Base-by-base conservation (phyloP, 1,140 invertebrate species). In the Drosophila micromelanica region DNA sequence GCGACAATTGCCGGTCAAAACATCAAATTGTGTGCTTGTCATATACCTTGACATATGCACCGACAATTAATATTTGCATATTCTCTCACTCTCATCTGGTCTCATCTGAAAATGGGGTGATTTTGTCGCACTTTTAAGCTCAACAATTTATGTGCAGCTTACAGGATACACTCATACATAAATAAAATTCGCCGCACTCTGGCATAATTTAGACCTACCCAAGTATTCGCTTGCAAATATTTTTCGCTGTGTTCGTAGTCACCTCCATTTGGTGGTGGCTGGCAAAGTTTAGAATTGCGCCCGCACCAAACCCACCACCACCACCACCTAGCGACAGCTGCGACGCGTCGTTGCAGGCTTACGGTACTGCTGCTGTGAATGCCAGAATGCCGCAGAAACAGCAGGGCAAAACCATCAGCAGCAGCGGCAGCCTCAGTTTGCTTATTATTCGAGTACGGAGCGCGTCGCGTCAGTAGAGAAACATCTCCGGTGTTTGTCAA, bases 331-430 rank as follows among this genome's bases (percentile, higher is more conserved):
- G 8, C 23, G 40, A 42, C 42, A 15, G 48, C 67, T 15, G 35
- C 52, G n/a, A 12, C 54, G 54, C 35, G 45, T 65, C 38, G 55
- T 35, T 55, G 67, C 67, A 63, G 17, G 56, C 64, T 67, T 51
- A 72, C 69, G 62, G 54, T 48, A 55, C 69, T 72, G 40, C 63
- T 73, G 69, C 70, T 67, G 70, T 49, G 35, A 49, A 55, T 68
- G 63, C 40, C 60, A 64, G 46, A 73, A 72, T 49, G 45, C 61
- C 37, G 38, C 61, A 43, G 11, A 57, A 20, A 51, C 54, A 32
- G 61, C 48, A 51, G 38, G 57, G 43, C 42, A 56, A 23, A 23
- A 54, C 15, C 27, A 51, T n/a, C n/a, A n/a, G n/a, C n/a, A n/a
- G n/a, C n/a, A n/a, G 23, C n/a, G 17, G 8, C 35, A 49, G 46